phyloP scores from a whole-genome alignment of 1,140 invertebrate genomes.

The Bradysia coprophila region DNA sequence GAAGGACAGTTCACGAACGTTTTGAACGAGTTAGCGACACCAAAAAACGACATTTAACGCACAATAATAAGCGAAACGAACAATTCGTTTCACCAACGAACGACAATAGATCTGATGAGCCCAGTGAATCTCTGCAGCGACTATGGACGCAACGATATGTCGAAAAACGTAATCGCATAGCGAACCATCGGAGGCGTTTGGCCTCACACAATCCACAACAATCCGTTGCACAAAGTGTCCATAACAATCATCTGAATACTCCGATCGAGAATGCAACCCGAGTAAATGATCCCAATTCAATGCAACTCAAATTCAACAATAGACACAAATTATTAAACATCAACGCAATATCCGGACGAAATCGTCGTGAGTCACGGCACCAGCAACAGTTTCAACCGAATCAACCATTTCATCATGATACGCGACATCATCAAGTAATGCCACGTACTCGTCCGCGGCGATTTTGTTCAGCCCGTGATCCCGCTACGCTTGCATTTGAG shows the following conservation, averaged over 20 bases:
- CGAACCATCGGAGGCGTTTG: background rate
- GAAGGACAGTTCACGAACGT: background rate
- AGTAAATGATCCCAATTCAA: too few relatives aligned
- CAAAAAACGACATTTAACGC: too few relatives aligned
- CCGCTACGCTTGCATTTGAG: slow-evolving; percentile 35
- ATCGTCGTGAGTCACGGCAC: slow-evolving; percentile 1
- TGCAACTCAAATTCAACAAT: too few relatives aligned
- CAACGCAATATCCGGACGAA: background rate
- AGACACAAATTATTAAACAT: too few relatives aligned
- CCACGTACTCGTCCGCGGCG: slow-evolving; percentile 20
- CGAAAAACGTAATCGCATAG: background rate
- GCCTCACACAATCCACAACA: too few relatives aligned
- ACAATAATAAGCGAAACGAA: too few relatives aligned
- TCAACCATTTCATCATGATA: background rate
- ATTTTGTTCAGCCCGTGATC: slow-evolving; percentile 35
- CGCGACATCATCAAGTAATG: slow-evolving; percentile 6
- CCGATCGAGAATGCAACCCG: too few relatives aligned
- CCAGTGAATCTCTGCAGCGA: background rate
- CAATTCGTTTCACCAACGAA: too few relatives aligned
- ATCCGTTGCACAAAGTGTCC: background rate
- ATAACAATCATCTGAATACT: background rate
- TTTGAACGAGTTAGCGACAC: background rate
- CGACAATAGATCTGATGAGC: background rate
- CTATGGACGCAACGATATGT: background rate
- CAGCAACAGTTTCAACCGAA: background rate